Evolutionary conservation across 1,140 invertebrate species (phyloP), one percentile per base, ranked within the genome.

Genomic region (Plutomurus gul): DNA sequence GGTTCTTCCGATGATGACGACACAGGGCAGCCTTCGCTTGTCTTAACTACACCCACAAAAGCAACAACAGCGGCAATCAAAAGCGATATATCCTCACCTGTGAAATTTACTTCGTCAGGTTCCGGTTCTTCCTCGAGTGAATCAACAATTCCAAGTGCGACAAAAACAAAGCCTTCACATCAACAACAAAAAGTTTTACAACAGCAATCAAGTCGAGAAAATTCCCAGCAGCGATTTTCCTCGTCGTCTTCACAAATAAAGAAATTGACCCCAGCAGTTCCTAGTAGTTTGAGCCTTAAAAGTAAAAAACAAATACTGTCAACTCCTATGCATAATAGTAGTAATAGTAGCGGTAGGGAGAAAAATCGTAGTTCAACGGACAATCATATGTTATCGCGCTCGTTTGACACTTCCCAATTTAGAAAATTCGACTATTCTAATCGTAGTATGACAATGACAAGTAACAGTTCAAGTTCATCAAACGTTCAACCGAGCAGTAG

Each of bases 201-300:
- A n/a, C 49, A 56, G 8, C 49, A 27, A 11, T 1, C 22, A 22
- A 56, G 22, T 47, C 27, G 56, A 33, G 56, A 65, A 65, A 65
- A 65, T 65, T 65, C 56, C 25, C 27, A 18, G 4, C 27, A 30
- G 25, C 20, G 10, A 5, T 27, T 65, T 16, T 36, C 16, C 1
- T 16, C 56, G 8, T 5, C 56, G 16, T 65, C 56, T 3, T 33
- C 56, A 36, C n/a, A 13, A 43, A 65, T 16, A 30, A 65, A 65
- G 27, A 65, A 30, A 65, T 33, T 33, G 11, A 36, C 13, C 36
- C 20, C 56, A 33, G 56, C 27, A 65, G 56, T 65, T 65, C 56
- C 56, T 65, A 65, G 56, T 65, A 65, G 56, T 65, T 30, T 65
- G 56, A 65, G 56, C 56, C 56, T 65, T 65, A 65, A 33, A n/a